These are phyloP conservation scores for Alosa alosa DNA, from an alignment of 2,113 vertebrate genomes.

Conservation along the genomic window DNA sequence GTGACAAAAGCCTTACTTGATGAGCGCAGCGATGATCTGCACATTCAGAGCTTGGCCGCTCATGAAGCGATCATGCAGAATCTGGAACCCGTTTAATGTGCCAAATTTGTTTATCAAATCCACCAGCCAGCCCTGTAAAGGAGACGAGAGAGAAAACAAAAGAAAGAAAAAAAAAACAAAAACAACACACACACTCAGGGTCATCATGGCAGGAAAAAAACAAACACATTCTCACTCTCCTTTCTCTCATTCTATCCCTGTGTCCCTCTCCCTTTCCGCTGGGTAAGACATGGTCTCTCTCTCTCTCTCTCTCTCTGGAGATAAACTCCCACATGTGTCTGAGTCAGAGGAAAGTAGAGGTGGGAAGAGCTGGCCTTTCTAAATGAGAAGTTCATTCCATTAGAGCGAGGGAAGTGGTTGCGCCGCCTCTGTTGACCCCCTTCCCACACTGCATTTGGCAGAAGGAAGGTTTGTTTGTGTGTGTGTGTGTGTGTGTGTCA, in stretches of 20 bases:
- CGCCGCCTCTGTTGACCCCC: neutral
- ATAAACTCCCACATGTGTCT: neutral
- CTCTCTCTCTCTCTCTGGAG: neutral
- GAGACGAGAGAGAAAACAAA: neutral
- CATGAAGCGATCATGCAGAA: conserved; percentile 98
- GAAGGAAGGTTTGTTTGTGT: conserved; percentile 29
- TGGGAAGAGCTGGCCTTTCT: neutral
- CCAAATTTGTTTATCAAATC: conserved; percentile 99
- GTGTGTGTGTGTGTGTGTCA: neutral
- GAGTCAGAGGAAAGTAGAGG: neutral
- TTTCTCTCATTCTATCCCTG: neutral
- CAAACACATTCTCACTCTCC: neutral
- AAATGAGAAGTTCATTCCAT: conserved; percentile 2
- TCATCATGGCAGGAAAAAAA: neutral
- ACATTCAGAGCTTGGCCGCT: conserved; percentile 97
- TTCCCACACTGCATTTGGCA: conserved; percentile 53
- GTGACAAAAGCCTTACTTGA: conserved; percentile 82
- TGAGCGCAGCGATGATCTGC: conserved; percentile 99
- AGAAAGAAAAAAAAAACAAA: neutral
- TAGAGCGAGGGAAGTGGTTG: neutral
- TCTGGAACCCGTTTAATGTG: conserved; percentile 98
- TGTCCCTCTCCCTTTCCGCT: conserved; percentile 25
- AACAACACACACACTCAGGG: conserved; percentile 19
- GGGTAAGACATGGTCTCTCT: neutral
- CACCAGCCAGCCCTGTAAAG: conserved; percentile 92